phyloP scores from a whole-genome alignment of 1,140 invertebrate species.

The Penaeus indicus region DNA sequence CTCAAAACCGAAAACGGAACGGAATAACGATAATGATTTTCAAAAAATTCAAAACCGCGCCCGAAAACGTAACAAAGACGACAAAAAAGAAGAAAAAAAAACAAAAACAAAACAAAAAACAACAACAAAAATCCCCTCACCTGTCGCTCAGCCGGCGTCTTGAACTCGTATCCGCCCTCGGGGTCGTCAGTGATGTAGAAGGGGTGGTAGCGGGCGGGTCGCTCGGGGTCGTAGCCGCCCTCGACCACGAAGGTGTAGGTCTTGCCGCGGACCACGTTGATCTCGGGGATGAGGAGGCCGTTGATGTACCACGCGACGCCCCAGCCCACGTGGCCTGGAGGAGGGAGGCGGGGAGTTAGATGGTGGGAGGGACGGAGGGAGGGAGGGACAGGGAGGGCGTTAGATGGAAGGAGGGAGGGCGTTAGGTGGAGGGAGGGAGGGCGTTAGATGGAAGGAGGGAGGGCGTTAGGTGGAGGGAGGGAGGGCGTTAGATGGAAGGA shows the following conservation, averaged over 20 bases:
- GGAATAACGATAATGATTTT: too few species aligned
- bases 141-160: slow-evolving; percentile 84
- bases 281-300: slow-evolving; percentile 91
- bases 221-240: slow-evolving; percentile 83
- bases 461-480: too few species aligned
- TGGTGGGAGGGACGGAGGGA: background rate
- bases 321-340: slow-evolving; percentile 87
- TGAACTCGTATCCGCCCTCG: slow-evolving; percentile 89
- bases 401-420: background rate
- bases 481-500: too few species aligned
- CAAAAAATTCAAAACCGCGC: too few species aligned
- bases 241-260: slow-evolving; percentile 93
- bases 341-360: slow-evolving; percentile 12
- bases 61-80: too few species aligned
- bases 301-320: slow-evolving; percentile 97
- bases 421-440: background rate
- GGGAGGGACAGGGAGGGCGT: background rate
- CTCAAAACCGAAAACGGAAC: too few species aligned
- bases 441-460: too few species aligned
- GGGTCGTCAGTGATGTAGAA: slow-evolving; percentile 96
- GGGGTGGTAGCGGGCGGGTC: slow-evolving; percentile 89
- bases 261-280: slow-evolving; percentile 89
- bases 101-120: too few species aligned
- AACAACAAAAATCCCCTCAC: slow-evolving; percentile 71
- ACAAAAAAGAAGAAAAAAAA: too few species aligned